Base-by-base conservation (phyloP, 1,140 invertebrate genomes). In the Diplogasteroides magnus region DNA sequence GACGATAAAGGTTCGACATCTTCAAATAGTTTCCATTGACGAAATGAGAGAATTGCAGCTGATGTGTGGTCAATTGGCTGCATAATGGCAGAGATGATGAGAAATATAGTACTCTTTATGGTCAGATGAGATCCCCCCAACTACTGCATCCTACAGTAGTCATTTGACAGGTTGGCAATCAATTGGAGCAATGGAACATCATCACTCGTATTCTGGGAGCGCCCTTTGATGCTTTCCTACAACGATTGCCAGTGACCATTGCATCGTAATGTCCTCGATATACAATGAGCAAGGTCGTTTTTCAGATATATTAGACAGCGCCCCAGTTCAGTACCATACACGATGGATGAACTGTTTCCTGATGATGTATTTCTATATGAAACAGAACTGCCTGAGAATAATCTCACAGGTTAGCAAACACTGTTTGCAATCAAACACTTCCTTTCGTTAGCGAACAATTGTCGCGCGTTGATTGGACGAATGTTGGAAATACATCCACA, bases 51-150 rank as follows among this genome's bases (percentile, higher is more conserved):
- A n/a, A 26, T 57, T 69, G 1, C 29, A 69, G 69, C 67, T 1
- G 69, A 71, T 55, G 61, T 71, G 14, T 71, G 69, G 69, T 66
- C 63, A 27, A 31, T 71, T 28, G 69, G 69, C 19, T 71, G 69
- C 27, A 71, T 71, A 0, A 66, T 71, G 27, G 69, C 56, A n/a
- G 69, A 71, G 32, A 66, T 71, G 69, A 71, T 71, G 31, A 66
- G 31, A n/a, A 56, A 66, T 29, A 37, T 26, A 2, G 69, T 71
- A 14, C 58, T 71, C 2, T 71, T 71, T 37, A 63, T 58, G 1
- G 69, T 63, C 1, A 66, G 69, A 66, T 13, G 31, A 61, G n/a
- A 66, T 71, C 28, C n/a, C 31, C 19, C 31, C 31, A 71, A 61
- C 25, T 66, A 19, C 23, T 26, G 2, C 61, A 63, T 25, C 59